phyloP scores from a whole-genome alignment of 2,797 vertebrate genomes.

The Myripristis jacobus region DNA sequence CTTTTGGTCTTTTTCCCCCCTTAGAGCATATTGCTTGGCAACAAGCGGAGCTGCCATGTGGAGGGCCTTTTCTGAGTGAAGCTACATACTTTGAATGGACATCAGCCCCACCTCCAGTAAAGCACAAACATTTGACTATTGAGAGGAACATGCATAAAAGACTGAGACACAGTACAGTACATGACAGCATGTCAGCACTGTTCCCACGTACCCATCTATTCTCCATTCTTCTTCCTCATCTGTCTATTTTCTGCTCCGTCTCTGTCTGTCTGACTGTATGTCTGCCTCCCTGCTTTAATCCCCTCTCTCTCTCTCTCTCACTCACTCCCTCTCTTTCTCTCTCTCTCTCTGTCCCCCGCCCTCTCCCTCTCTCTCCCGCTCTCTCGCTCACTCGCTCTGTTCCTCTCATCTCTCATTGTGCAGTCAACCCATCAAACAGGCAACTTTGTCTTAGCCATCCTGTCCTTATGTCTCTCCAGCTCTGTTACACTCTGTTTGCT shows the following conservation, averaged over 20 bases:
- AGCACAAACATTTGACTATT: constrained; percentile 80
- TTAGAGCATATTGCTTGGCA: constrained; percentile 76
- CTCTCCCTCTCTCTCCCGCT: constrained; percentile 31
- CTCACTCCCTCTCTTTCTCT: too few species aligned
- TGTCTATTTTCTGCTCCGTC: constrained; percentile 47
- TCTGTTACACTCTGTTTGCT: constrained; percentile 20
- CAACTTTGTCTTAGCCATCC: constrained; percentile 61
- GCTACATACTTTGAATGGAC: constrained; percentile 74
- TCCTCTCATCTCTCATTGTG: constrained; percentile 58
- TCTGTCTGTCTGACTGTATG: constrained; percentile 51
- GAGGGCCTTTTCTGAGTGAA: constrained; percentile 67
- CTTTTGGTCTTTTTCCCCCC: constrained; percentile 62
- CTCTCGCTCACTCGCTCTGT: too few species aligned
- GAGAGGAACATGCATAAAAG: constrained; percentile 61
- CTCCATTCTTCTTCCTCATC: constrained; percentile 52
- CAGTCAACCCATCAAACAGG: constrained; percentile 47
- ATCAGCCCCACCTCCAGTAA: constrained; percentile 73
- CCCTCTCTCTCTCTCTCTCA: constrained; percentile 33
- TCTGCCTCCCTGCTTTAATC: constrained; percentile 60
- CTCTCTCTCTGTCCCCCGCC: constrained; percentile 40
- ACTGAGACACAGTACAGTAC: constrained; percentile 56
- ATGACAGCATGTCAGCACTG: constrained; percentile 56
- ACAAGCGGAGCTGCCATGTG: constrained; percentile 71
- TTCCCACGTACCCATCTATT: constrained; percentile 44
- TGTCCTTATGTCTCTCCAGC: constrained; percentile 18